Conservation (phyloP, 1,140 invertebrate genomes). For the Pinna nobilis region DNA sequence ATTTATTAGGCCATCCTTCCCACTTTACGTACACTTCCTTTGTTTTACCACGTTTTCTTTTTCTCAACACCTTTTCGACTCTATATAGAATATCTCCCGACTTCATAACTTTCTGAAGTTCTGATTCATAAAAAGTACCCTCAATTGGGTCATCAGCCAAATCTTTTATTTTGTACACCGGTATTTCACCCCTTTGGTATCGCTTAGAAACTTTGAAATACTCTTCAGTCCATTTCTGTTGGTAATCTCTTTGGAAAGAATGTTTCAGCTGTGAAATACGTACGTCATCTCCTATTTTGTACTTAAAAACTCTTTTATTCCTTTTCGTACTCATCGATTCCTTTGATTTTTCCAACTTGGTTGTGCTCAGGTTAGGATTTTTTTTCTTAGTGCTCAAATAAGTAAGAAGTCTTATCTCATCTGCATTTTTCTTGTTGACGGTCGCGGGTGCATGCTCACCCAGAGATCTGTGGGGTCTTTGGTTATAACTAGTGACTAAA, state of each 20-base stretch:
- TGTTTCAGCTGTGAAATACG: conserved; percentile 29
- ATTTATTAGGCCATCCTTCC: conserved; percentile 36
- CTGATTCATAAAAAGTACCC: conserved; percentile 36
- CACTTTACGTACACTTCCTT: conserved; percentile 31
- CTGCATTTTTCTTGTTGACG: conserved; percentile 23
- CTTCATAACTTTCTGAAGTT: conserved; percentile 36
- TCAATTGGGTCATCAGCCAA: conserved; percentile 21
- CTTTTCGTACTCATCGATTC: conserved; percentile 9
- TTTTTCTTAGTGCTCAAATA: conserved; percentile 24
- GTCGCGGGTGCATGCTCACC: conserved; percentile 7
- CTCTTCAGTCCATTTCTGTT: conserved; percentile 37
- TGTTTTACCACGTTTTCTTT: conserved; percentile 3
- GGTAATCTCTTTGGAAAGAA: conserved; percentile 29
- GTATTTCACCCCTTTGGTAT: conserved; percentile 20
- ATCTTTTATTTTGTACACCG: conserved; percentile 37
- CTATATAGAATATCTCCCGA: conserved; percentile 11
- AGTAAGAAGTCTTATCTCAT: conserved; percentile 17
- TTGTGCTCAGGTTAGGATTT: conserved; percentile 17
- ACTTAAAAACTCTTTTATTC: conserved; percentile 12
- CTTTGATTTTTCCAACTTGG: conserved; percentile 4
- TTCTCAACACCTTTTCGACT: conserved; percentile 27
- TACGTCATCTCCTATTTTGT: conserved; percentile 33
- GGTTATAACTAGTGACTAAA: conserved; percentile 24
- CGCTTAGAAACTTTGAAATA: conserved; percentile 35
- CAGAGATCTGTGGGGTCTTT: conserved; percentile 26